Evolutionary conservation across 2,888 invertebrate species (phyloP), one percentile per base, ranked within the genome.

Genomic region (Clusia tigrina): DNA sequence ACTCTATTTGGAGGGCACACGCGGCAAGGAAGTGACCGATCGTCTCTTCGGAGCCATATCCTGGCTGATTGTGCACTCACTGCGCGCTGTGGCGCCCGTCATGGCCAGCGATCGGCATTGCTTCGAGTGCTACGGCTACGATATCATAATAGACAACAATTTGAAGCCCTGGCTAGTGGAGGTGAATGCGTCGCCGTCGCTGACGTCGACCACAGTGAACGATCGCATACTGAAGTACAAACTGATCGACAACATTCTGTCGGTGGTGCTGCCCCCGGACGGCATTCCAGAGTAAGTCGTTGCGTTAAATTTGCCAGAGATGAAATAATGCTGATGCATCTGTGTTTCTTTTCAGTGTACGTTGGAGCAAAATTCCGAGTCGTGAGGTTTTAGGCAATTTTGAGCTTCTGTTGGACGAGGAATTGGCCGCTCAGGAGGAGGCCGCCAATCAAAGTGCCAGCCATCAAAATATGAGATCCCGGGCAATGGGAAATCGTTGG

Each of bases 201-300:
- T 97, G 58, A 94, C 95, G 1, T 94, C 96, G 0, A 97, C 96
- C 0, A 97, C 96, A 0, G 93, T 93, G 0, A 95, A 95, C 77
- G 96, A 97, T 83, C 86, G 96, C 71, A 96, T 96, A 77, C 86
- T 97, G 72, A 97, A 97, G 79, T 94, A 95, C 79, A 95, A 96
- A 84, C 85, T 97, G 53, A 92, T 97, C 68, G 95, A 95, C 77
- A 95, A 96, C 81, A 93, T 96, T 71, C 86, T 96, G 71, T 93
- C 94, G 9, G 90, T 96, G 54, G 93, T 96, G 1, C 84, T 96
- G 48, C 96, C 96, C 0, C 91, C 94, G 1, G 92, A 92, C 76
- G 94, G 95, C 55, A 86, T 92, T 54, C 95, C 96, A 32, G 95
- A 96, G 79, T 79, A 64, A 62, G 79, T 69, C 2, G 0, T 2